These are phyloP conservation scores for Lepus timidus DNA, from an alignment of 2,113 vertebrate species.

Conservation along the genomic window DNA sequence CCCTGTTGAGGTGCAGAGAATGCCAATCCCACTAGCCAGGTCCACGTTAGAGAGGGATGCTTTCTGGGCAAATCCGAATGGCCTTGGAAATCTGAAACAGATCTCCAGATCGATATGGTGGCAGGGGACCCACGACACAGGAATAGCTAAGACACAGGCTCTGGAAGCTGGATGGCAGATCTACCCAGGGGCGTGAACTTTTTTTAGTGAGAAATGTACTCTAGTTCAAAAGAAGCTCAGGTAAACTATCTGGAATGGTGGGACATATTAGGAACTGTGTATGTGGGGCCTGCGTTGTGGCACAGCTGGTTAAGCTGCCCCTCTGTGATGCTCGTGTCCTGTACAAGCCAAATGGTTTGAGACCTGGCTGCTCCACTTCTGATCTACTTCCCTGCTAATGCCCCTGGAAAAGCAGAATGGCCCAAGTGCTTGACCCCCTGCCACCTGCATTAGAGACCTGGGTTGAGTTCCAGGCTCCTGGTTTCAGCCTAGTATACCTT, in stretches of 20 bases:
- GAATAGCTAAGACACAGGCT: neutral
- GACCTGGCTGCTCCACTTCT: no score
- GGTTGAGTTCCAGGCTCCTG: no score
- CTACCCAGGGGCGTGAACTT: neutral
- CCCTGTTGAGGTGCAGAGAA: neutral
- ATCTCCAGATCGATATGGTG: neutral
- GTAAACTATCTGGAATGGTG: neutral
- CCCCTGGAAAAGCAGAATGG: no score
- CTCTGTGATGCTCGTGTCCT: no score
- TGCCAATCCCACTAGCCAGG: neutral
- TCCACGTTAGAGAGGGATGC: neutral
- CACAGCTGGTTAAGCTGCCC: no score
- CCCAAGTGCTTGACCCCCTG: no score
- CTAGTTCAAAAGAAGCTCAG: neutral
- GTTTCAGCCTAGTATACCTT: no score
- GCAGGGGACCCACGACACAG: neutral
- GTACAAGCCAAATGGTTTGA: no score
- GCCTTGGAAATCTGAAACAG: neutral
- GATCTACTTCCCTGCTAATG: no score
- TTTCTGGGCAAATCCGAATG: neutral
- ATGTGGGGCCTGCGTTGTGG: no score
- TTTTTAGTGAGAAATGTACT: neutral
- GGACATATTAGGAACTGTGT: neutral
- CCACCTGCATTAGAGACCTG: no score
- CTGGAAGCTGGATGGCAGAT: neutral